Evolutionary conservation across 2,888 invertebrate species (phyloP), one percentile per base, ranked within the genome.

Genomic region (Limenitis camilla): DNA sequence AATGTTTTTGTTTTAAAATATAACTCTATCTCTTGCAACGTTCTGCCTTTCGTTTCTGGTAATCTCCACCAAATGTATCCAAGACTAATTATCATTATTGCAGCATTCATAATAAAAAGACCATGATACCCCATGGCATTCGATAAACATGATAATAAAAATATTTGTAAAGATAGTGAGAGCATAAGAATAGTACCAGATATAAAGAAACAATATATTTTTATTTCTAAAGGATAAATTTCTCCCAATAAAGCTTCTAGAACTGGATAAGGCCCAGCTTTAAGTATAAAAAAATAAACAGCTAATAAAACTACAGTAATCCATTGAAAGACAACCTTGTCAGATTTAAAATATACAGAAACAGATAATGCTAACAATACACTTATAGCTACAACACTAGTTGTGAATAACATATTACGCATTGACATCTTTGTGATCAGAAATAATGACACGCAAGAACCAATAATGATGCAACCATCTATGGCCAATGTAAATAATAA

Each of bases 211-310:
- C 55, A 60, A 51, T 59, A 56, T 9, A 60, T 58, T 38, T 67
- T 69, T 5, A 67, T 49, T 39, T 68, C 68, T 30, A 66, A 53
- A 0, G 68, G 69, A 40, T 58, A 69, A 32, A 68, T 62, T 53
- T 69, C 68, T 0, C 61, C 53, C 6, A 63, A 55, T 5, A 69
- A 46, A 5, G 66, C 57, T 46, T 67, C 67, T 30, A 66, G 28
- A 4, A 67, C 58, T 0, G 69, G 64, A 55, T 60, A 62, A 0
- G 66, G 62, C 0, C 66, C 67, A 0, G 64, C 53, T 38, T 64
- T 61, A 5, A 61, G 53, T 10, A 59, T 38, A 4, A 64, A 52
- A 5, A 66, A 62, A 54, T 64, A 68, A 7, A 62, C 31, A 4
- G 61, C 63, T 35, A 66, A 49, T 29, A 66, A 40, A 5, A 52